Evolutionary conservation across 2,113 vertebrate genomes (phyloP), one percentile per base, ranked within the genome.

Genomic region (Rallus limicola): DNA sequence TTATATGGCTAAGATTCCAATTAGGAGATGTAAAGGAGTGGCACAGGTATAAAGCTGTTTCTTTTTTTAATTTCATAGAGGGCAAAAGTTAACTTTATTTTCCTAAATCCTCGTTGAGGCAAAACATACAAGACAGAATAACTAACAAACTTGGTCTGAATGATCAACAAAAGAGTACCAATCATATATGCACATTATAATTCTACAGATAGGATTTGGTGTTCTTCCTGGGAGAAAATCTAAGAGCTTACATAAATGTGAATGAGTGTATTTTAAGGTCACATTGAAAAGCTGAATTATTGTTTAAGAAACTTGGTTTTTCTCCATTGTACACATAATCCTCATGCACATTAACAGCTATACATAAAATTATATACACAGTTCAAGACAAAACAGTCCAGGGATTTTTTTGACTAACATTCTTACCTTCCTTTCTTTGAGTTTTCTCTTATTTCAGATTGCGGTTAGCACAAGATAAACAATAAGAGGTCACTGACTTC

Each of bases 401-500:
- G 10, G 10, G 10, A 5, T 46, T 16, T 75, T 76, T 87, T 65
- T 67, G 9, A 71, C 23, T 69, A 69, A 58, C 18, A 91, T n/a
- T 86, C 14, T 52, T 26, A 85, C 7, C 14, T 59, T 52, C 50
- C 83, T 79, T 88, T 59, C n/a, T 65, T 89, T 15, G 20, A 65
- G 48, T 38, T 94, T 80, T 90, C 25, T 56, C 11, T 62, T 91
- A 72, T 71, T 90, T 75, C 29, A 82, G 29, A 74, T 31, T 82
- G 53, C 0, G 3, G 29, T 74, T 93, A 80, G 72, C 62, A 68
- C 33, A 88, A 65, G 55, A 77, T 70, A 94, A 95, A 93, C 76
- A 86, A 15, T 36, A 93, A 67, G 68, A 94, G 68, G 82, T 81
- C 86, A 88, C 40, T 69, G 40, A 80, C 75, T 90, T 92, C 75